Evolutionary conservation across 2,797 vertebrate genomes (phyloP), one percentile per base, ranked within the genome.

Genomic region (Sebastes jordani): DNA sequence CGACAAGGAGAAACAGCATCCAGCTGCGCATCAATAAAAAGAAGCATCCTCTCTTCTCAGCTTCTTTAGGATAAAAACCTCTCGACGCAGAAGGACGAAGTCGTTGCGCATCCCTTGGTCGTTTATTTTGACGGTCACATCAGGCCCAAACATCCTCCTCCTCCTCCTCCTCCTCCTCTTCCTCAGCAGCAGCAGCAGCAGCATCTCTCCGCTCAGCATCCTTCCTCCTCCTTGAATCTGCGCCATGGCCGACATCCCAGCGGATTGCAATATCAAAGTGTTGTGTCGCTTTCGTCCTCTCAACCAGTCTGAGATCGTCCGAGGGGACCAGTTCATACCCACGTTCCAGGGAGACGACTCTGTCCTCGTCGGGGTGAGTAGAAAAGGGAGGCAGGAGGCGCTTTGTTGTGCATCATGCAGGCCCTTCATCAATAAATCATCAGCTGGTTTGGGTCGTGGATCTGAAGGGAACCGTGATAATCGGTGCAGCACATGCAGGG

Each of bases 201-300:
- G 60, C 90, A 83, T 92, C 91, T 36, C 54, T 38, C 77, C 67
- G 62, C 81, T 46, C 74, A 38, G 7, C 77, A 77, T 59, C 75
- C 58, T n/a, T 18, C 56, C 65, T 83, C 86, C 77, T 86, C 76
- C 69, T 18, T 56, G 16, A 90, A 90, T 87, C 92, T 92, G 90
- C 93, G 92, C 93, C 83, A 98, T 99, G 98, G 96, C 97, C 83
- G 97, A 98, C 61, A 89, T 95, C 78, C 93, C 93, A 89, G 93
- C 96, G 64, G 97, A 98, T 86, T 99, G 98, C 88, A 99, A 98
- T 93, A 99, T 99, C 83, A 98, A 98, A 93, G 98, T 99, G 93
- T 95, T 99, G 82, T 99, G 97, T 94, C 96, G 98, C 72, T 98
- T 99, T 89, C 96, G 98, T 56, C 98, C 98, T 4, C 94, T 99